These are phyloP conservation scores for Scopus umbretta DNA, from an alignment of 2,113 vertebrate genomes.

Conservation along the genomic window DNA sequence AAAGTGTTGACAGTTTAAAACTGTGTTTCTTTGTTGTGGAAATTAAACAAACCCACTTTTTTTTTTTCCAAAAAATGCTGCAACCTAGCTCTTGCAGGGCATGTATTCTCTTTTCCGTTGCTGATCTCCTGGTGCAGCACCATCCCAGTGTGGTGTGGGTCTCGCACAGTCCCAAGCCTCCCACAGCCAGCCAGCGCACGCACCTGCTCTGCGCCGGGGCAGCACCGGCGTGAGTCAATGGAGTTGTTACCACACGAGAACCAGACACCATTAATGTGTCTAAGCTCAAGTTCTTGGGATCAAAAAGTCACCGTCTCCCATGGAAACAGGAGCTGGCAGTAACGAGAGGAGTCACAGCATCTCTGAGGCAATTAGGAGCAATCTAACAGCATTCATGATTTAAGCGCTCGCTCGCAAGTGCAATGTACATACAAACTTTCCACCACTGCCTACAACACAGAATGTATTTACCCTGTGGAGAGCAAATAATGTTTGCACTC, in stretches of 20 bases:
- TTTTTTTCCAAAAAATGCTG: neutral
- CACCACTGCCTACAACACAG: neutral
- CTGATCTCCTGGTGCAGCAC: too few species aligned
- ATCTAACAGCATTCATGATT: neutral
- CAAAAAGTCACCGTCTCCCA: neutral
- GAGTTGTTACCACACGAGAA: neutral
- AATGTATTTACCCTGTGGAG: neutral
- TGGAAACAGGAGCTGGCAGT: neutral
- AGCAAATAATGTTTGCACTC: neutral
- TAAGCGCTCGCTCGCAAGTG: neutral
- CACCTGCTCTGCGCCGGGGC: neutral
- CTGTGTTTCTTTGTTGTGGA: neutral
- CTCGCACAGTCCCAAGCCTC: neutral
- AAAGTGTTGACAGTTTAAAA: accelerated
- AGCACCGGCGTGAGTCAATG: neutral
- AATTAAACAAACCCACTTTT: neutral
- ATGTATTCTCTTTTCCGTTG: accelerated
- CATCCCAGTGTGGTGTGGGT: accelerated
- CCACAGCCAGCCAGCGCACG: accelerated
- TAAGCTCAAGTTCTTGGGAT: neutral
- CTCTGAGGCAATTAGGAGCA: neutral
- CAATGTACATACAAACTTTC: neutral
- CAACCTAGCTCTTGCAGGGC: accelerated
- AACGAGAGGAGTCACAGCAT: neutral
- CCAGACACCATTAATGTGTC: neutral